Evolutionary conservation across 2,797 vertebrate species (phyloP).

Genomic region (Coilia nasus): DNA sequence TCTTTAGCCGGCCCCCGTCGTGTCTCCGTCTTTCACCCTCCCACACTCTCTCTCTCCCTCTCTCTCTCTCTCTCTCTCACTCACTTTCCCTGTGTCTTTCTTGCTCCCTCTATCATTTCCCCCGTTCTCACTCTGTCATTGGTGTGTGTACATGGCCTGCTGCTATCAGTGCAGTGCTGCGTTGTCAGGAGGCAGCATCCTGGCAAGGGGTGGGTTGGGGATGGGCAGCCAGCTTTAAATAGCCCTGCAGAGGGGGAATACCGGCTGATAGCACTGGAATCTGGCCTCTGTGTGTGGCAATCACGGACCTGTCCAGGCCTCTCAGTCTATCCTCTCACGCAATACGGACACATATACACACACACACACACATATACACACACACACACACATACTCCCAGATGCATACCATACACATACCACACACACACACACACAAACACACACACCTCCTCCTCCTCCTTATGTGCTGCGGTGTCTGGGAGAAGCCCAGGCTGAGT

Average conservation of each 20-base stretch:
- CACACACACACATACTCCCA: slow-evolving; percentile 24
- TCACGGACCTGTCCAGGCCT: slow-evolving; percentile 29
- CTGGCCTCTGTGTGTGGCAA: slow-evolving; percentile 39
- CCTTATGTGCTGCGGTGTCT: not conserved
- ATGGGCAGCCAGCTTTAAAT: slow-evolving; percentile 67
- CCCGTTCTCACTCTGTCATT: slow-evolving; percentile 42
- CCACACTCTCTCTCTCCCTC: slow-evolving; percentile 38
- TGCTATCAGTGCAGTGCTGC: slow-evolving; percentile 64
- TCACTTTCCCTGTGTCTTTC: slow-evolving; percentile 39
- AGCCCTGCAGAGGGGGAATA: slow-evolving; percentile 65
- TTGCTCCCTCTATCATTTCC: not conserved
- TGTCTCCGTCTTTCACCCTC: not conserved
- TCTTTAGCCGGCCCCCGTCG: slow-evolving; percentile 20
- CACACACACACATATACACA: slow-evolving; percentile 26
- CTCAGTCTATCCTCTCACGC: slow-evolving; percentile 39
- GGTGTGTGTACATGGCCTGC: slow-evolving; percentile 53
- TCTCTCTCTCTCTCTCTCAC: slow-evolving; percentile 27
- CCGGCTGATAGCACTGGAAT: slow-evolving; percentile 57
- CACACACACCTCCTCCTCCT: not conserved
- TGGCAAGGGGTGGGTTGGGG: slow-evolving; percentile 44
- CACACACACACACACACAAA: slow-evolving; percentile 35
- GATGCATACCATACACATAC: slow-evolving; percentile 30
- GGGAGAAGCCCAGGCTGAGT: not conserved
- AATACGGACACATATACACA: slow-evolving; percentile 18
- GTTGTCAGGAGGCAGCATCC: slow-evolving; percentile 64